These are phyloP conservation scores for Diaprepes abbreviatus DNA, from an alignment of 2,888 invertebrate species.

Conservation along the genomic window DNA sequence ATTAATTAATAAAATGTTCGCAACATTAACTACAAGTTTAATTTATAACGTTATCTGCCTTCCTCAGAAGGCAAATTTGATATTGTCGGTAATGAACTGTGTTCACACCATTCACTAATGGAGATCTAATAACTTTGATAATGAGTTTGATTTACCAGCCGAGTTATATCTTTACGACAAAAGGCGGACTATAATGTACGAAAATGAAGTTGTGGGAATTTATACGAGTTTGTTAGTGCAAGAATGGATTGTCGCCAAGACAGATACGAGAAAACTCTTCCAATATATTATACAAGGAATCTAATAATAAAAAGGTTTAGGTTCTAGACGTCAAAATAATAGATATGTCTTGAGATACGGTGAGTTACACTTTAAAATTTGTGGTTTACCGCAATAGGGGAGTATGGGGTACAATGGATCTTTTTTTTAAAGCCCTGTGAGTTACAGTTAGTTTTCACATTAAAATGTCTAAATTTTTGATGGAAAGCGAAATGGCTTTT, in stretches of 20 bases:
- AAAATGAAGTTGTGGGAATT: neutral
- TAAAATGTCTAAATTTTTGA: no score
- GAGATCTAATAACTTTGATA: slow-evolving; percentile 46
- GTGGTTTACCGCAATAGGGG: no score
- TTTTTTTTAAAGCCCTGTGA: no score
- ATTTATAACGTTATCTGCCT: slow-evolving; percentile 20
- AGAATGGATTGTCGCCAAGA: no score
- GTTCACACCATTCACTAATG: slow-evolving; percentile 44
- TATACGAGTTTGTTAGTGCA: neutral
- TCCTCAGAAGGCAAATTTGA: slow-evolving; percentile 36
- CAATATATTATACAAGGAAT: no score
- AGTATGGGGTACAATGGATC: no score
- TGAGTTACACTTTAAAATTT: no score
- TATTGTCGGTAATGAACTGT: slow-evolving; percentile 44
- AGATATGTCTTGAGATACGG: no score
- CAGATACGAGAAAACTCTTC: neutral
- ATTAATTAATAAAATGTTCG: slow-evolving; percentile 9
- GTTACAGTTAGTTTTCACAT: no score
- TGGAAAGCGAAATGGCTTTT: no score
- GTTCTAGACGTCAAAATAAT: no score
- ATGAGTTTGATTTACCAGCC: slow-evolving; percentile 39
- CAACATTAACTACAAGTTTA: slow-evolving; percentile 15
- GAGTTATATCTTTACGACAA: slow-evolving; percentile 35
- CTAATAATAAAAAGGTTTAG: no score
- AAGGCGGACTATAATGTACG: slow-evolving; percentile 4